Conservation (phyloP, 2,888 invertebrate genomes). For the Ligdia adustata region DNA sequence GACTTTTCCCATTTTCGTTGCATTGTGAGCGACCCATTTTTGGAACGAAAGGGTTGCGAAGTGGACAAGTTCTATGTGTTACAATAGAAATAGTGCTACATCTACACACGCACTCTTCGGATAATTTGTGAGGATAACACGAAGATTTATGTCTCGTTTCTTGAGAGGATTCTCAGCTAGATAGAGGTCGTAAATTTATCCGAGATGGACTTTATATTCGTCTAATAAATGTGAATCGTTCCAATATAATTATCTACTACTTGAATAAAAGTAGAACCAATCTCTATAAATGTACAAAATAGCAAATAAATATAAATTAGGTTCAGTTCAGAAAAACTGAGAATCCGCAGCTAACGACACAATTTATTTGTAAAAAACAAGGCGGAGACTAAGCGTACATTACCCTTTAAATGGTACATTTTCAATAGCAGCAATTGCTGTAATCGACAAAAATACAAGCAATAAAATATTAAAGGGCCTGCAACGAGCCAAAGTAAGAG, state of each 20-base stretch:
- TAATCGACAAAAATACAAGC: conserved; percentile 27
- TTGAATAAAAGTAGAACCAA: conserved; percentile 4
- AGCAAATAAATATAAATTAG: conserved; percentile 9
- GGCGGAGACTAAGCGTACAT: conserved; percentile 1
- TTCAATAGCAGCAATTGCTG: conserved; percentile 22
- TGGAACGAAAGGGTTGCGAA: conserved; percentile 47
- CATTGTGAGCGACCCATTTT: conserved; percentile 57
- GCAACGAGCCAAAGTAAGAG: conserved; percentile 24
- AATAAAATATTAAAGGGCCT: conserved; percentile 24
- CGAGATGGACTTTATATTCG: not conserved
- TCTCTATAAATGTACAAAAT: conserved; percentile 2
- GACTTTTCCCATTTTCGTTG: conserved; percentile 45
- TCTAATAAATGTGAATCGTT: conserved; percentile 9
- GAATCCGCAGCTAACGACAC: conserved; percentile 5
- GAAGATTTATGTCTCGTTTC: conserved; percentile 26
- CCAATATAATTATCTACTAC: conserved; percentile 4
- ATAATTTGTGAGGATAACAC: conserved; percentile 32
- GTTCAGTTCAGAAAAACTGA: conserved; percentile 1
- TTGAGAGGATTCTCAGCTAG: conserved; percentile 17
- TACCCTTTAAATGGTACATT: conserved; percentile 8
- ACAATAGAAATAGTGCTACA: conserved; percentile 30
- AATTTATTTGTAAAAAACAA: conserved; percentile 8
- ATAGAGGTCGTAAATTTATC: conserved; percentile 16
- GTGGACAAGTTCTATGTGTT: conserved; percentile 28
- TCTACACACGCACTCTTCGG: conserved; percentile 30